phyloP scores from a whole-genome alignment of 2,797 vertebrate genomes.

The Leptoclinus maculatus region DNA sequence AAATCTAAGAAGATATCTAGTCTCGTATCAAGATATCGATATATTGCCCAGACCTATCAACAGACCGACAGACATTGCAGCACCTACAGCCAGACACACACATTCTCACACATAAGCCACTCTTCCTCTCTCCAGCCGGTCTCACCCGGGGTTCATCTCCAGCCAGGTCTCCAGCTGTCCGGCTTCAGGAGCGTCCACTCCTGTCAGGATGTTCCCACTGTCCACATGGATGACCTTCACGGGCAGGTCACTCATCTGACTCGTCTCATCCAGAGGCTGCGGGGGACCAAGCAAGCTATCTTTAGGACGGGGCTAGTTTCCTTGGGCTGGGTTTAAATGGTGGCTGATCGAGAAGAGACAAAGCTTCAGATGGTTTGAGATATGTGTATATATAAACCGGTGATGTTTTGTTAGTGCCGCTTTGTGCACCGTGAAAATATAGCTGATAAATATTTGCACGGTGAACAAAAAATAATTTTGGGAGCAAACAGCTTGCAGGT shows the following conservation, averaged over 20 bases:
- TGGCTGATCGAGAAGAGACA: not conserved
- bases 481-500: not conserved
- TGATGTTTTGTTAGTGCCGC: not conserved
- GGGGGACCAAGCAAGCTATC: not conserved
- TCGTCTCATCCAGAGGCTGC: constrained; percentile 96
- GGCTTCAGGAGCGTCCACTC: constrained; percentile 92
- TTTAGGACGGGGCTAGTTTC: not conserved
- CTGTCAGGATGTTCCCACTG: constrained; percentile 95
- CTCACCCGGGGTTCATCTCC: constrained; percentile 97
- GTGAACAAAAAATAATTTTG: too few species aligned
- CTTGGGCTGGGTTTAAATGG: not conserved
- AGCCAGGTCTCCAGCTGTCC: constrained; percentile 97
- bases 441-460: not conserved
- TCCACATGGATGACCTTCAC: constrained; percentile 98
- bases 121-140: not conserved
- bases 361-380: not conserved
- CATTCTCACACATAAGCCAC: not conserved
- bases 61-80: not conserved
- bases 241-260: constrained; percentile 98
- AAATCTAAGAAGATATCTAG: not conserved
- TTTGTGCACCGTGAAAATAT: constrained; percentile 1
- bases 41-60: too few species aligned
- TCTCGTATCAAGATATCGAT: not conserved
- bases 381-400: not conserved
- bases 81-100: not conserved